Conservation (phyloP, 1,140 invertebrate species). For the Aphelinus certus region DNA sequence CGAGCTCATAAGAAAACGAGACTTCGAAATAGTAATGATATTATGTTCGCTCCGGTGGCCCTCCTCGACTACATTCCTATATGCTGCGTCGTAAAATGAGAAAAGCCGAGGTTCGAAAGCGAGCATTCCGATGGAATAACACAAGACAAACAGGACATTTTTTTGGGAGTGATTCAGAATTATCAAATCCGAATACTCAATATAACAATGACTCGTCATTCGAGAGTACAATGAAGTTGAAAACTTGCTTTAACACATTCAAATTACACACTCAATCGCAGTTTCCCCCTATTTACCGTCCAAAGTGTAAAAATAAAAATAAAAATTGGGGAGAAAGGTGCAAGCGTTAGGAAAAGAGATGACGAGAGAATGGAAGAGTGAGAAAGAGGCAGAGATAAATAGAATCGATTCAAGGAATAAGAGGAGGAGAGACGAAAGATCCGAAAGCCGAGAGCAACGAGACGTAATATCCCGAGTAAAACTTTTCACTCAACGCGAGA, state of each 20-base stretch:
- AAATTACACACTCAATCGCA: no score
- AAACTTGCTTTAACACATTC: no score
- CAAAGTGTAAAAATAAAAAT: no score
- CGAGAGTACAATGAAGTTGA: no score
- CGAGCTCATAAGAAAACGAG: slow-evolving; percentile 63
- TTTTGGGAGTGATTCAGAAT: no score
- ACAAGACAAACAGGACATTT: no score
- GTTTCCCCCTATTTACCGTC: no score
- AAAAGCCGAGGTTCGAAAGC: no score
- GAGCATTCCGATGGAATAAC: no score
- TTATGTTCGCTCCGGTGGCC: slow-evolving; percentile 53
- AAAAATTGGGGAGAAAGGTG: not conserved
- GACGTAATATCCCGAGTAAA: slow-evolving; percentile 65
- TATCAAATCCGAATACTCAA: no score
- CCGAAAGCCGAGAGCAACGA: slow-evolving; percentile 48
- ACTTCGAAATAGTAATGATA: slow-evolving; percentile 64
- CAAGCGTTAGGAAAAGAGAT: slow-evolving; percentile 1
- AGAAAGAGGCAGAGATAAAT: slow-evolving; percentile 28
- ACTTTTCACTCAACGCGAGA: slow-evolving; percentile 65
- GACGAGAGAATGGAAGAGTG: not conserved
- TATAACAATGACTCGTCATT: no score
- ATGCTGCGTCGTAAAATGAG: not conserved
- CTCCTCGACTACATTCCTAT: not conserved
- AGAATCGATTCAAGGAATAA: slow-evolving; percentile 23
- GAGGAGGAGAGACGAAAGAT: slow-evolving; percentile 27